Base-by-base conservation (phyloP, 1,140 invertebrate genomes). In the Nilaparvata lugens region DNA sequence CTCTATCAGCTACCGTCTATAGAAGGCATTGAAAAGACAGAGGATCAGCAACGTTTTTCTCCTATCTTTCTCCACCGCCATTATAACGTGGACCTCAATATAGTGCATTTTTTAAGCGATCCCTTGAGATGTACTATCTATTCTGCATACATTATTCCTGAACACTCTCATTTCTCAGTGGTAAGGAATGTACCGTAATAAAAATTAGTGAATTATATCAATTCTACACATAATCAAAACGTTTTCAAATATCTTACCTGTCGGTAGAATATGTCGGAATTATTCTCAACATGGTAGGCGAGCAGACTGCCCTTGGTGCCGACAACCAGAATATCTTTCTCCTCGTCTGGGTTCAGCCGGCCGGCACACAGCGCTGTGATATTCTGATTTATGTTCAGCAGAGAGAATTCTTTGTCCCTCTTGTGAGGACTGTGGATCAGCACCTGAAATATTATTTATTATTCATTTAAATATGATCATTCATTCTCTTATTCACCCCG, bases 201-300 rank as follows among this genome's bases (percentile, higher is more conserved):
- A 7, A 16, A 6, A 52, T n/a, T n/a, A n/a, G n/a, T n/a, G n/a
- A n/a, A n/a, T n/a, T n/a, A n/a, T n/a, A n/a, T n/a, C n/a, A n/a
- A n/a, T n/a, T n/a, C n/a, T n/a, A n/a, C n/a, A n/a, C n/a, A n/a
- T n/a, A n/a, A n/a, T n/a, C n/a, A n/a, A n/a, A n/a, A n/a, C n/a
- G n/a, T n/a, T n/a, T n/a, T n/a, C n/a, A n/a, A n/a, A n/a, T n/a
- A n/a, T n/a, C n/a, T 35, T 73, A 89, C 86, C 74, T 96, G 91
- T 79, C 89, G 93, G 70, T 91, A 95, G 75, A 96, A 96, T 2
- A 95, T 70, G 76, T 96, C 93, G 16, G 82, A 82, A 74, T 97
- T 97, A 62, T 93, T 91, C 67, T 94, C 86, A 14, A 96, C 86
- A 75, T 95, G 88, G 74, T 95, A 96, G 1, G 86, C 93, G 59